These are phyloP conservation scores for Drosophila borborema DNA, from an alignment of 2,888 invertebrate species.

Conservation along the genomic window DNA sequence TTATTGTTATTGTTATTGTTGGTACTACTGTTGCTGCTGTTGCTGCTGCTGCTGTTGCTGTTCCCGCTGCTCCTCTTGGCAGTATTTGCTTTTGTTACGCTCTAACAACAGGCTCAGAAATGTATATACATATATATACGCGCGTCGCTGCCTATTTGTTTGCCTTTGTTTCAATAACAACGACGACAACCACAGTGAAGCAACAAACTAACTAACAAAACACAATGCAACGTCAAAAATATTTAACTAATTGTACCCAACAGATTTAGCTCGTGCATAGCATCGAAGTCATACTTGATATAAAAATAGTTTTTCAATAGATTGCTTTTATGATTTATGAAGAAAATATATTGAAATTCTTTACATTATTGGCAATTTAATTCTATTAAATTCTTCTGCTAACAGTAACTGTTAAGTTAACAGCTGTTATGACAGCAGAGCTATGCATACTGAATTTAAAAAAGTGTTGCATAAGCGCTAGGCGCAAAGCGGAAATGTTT, in stretches of 20 bases:
- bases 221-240: conserved; percentile 27
- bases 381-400: too few relatives aligned
- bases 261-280: conserved; percentile 14
- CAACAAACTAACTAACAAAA: conserved; percentile 16
- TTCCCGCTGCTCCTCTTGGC: conserved; percentile 15
- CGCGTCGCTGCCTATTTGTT: conserved; percentile 34
- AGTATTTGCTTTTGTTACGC: conserved; percentile 44
- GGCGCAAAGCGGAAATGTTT: conserved; percentile 16
- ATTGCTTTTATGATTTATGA: conserved; percentile 27
- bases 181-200: conserved; percentile 2
- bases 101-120: conserved; percentile 39
- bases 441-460: neutral
- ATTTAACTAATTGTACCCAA: conserved; percentile 47
- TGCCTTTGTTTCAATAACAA: conserved; percentile 47
- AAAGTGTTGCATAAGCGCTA: conserved; percentile 35
- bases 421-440: neutral
- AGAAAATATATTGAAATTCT: neutral
- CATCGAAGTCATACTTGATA: conserved; percentile 6
- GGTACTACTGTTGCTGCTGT: conserved; percentile 3
- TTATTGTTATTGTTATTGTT: conserved; percentile 28
- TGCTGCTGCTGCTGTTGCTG: neutral
- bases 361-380: neutral
- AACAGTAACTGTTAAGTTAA: neutral
- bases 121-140: conserved; percentile 25
- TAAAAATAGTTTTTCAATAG: conserved; percentile 15